Evolutionary conservation across 1,140 invertebrate species (phyloP), one percentile per base, ranked within the genome.

Genomic region (Idris sp.): DNA sequence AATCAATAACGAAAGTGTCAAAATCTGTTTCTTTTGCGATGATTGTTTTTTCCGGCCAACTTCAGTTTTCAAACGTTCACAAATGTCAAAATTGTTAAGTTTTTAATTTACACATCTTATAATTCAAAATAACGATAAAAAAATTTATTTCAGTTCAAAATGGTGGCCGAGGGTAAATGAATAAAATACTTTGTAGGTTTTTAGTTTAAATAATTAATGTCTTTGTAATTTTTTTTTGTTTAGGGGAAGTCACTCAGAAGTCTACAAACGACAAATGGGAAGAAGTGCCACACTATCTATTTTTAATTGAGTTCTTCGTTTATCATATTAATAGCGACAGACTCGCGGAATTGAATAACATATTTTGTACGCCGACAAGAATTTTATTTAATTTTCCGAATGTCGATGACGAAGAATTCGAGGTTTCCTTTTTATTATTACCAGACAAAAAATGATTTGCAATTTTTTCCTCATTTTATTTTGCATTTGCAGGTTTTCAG

Each of bases 291-390:
- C 78, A 86, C 2, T 85, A 82, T 58, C 73, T 87, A n/a, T 83
- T 87, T 43, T 64, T 87, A 0, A 36, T 87, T 0, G 86, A 87
- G 16, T 81, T 87, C 19, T 84, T 80, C 69, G 72, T 87, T 11
- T 67, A 83, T 22, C 56, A 79, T n/a, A 77, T 84, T 7, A 68
- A 71, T 36, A 79, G 85, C 25, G 43, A 78, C 0, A 65, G 84
- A 15, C 19, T 87, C 2, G 67, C 67, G 0, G 80, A 84, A 38
- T 35, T 87, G 0, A 87, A 86, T 51, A 69, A 78, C 15, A 86
- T 84, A 78, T 85, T 83, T 54, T 83, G 62, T 33, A 80, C 83
- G 2, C 86, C 86, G 0, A 86, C 86, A 6, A 81, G 79, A 8
- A 71, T 87, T 2, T 46, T 36, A 5, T 77, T 87, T 18, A 16